Conservation (phyloP, 2,113 vertebrate genomes). For the Elgaria multicarinata region DNA sequence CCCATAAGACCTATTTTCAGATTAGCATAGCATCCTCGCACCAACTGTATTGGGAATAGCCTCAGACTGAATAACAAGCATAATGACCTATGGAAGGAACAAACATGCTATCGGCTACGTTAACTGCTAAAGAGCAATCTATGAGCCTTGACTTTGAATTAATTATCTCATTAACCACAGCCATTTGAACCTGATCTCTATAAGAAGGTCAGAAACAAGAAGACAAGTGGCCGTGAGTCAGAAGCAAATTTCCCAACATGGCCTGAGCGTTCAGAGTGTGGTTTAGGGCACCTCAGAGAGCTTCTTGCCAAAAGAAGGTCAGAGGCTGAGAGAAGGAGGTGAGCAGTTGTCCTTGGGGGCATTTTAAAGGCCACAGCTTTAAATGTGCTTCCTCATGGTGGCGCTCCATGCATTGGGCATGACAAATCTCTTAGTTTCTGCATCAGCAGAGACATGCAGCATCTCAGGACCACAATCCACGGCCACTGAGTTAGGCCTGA, state of each 20-base stretch:
- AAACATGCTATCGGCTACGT: conserved; percentile 10
- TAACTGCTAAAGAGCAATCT: conserved; percentile 32
- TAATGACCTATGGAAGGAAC: conserved; percentile 22
- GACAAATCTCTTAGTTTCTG: background rate
- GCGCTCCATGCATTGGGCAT: background rate
- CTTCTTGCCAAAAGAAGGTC: background rate
- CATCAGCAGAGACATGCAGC: background rate
- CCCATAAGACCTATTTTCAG: background rate
- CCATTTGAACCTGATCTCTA: conserved; percentile 21
- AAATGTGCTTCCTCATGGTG: background rate
- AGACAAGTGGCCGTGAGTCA: background rate
- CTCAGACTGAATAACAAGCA: conserved; percentile 11
- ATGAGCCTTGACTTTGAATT: conserved; percentile 26
- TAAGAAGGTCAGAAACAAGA: conserved; percentile 9
- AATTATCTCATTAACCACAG: conserved; percentile 38
- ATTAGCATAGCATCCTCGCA: background rate
- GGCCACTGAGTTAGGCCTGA: background rate
- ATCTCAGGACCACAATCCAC: background rate
- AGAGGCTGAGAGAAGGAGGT: background rate
- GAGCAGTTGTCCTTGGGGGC: background rate
- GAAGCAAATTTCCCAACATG: background rate
- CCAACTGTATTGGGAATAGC: background rate
- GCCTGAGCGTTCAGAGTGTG: background rate
- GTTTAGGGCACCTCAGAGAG: background rate
- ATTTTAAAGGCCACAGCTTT: no score